A percentile compares a stretch with the other conserved stretches of the same genome.
phyloP scores from a whole-genome alignment of 1,140 invertebrate species.

The Holcopasites calliopsidis region DNA sequence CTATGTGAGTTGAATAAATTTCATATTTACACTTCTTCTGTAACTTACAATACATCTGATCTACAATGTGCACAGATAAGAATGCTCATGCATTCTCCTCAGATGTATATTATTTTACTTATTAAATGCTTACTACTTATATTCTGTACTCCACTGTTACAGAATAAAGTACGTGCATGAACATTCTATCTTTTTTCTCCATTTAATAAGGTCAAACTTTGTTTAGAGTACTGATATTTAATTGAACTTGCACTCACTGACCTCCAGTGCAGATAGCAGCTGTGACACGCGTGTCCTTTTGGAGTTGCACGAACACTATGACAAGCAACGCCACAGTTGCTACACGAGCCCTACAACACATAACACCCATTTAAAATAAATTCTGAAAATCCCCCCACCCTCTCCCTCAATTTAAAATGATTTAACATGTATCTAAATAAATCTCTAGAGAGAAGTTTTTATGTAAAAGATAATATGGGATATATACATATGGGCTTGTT shows the following conservation, averaged over 20 bases:
- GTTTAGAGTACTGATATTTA: too few species aligned
- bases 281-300: constrained; percentile 88
- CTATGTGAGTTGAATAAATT: constrained; percentile 68
- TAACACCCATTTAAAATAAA: constrained; percentile 76
- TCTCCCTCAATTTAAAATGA: constrained; percentile 41
- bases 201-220: too few species aligned
- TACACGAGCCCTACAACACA: constrained; percentile 84
- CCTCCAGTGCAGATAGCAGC: constrained; percentile 90
- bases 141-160: neutral
- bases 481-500: neutral
- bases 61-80: constrained; percentile 30
- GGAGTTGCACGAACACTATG: constrained; percentile 86
- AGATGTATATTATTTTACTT: neutral
- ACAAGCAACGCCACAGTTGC: constrained; percentile 88
- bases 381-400: constrained; percentile 61
- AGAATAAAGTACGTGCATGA: constrained; percentile 21
- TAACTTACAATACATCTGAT: constrained; percentile 18
- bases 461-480: neutral
- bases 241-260: constrained; percentile 78
- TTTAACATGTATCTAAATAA: constrained; percentile 26
- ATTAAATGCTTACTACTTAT: neutral
- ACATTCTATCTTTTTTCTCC: constrained; percentile 50
- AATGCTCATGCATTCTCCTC: constrained; percentile 36
- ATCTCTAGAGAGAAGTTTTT: constrained; percentile 11
- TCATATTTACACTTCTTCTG: too few species aligned